Base-by-base conservation (phyloP, 1,140 invertebrate species). In the Philaenus spumarius region DNA sequence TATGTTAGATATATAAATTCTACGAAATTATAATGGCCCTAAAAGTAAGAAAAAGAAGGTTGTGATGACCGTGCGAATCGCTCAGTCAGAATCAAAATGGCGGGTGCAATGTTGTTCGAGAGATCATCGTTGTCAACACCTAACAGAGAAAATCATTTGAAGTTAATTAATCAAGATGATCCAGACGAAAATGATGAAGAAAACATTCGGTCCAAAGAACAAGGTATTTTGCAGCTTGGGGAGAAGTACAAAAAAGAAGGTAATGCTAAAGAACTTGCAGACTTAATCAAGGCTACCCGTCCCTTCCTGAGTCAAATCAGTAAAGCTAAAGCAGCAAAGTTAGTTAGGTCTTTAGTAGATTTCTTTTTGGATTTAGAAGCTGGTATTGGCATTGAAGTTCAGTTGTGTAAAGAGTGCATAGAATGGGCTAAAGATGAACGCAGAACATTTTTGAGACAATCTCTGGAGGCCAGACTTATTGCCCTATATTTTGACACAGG, bases 381-480 rank as follows among this genome's bases (percentile, higher is more conserved):
- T 61, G 87, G 85, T 34, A 95, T 92, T 64, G 94, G 93, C 30
- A 89, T 92, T 57, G 94, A 93, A 79, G 80, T 84, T 60, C 88
- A 93, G 73, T 75, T 94, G 37, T 92, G 87, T 71, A 89, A 95
- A 77, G 96, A 99, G 77, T 98, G 95, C 76, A 99, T 99, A 78
- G 91, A 97, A 78, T 99, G 97, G 97, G 95, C 97, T 17, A 96
- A 97, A 73, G 87, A 95, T 72, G 96, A 99, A 71, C 90, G 94
- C 60, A 83, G 97, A 63, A 98, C 93, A 17, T 99, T 98, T 75
- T 77, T 99, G 20, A 80, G 97, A 67, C 97, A 99, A 74, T 93
- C 93, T 7, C 74, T 99, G 62, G 95, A 99, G 75, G 88, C 93
- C 1, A 79, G 95, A 67, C 78, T 98, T 19, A 88, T 98, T 68